Conservation (phyloP, 2,888 invertebrate species). For the Cephus sareptanus region DNA sequence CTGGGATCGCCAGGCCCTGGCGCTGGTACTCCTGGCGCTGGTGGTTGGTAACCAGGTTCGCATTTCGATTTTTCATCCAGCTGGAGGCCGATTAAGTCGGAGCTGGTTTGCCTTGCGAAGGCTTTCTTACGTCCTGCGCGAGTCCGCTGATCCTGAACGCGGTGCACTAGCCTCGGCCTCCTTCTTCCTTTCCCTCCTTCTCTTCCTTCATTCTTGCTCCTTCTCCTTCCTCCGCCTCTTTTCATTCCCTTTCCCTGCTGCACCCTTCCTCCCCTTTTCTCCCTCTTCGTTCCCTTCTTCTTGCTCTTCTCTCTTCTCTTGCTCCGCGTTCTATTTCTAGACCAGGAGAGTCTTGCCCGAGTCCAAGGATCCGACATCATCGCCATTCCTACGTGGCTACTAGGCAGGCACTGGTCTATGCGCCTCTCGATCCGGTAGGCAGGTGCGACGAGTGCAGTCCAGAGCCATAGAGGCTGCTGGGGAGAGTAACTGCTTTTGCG, state of each 20-base stretch:
- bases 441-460: not conserved
- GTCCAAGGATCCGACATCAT: not conserved
- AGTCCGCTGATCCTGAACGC: slow-evolving; percentile 21
- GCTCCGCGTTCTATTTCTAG: not conserved
- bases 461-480: not conserved
- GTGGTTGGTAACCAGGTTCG: slow-evolving; percentile 37
- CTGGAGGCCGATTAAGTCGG: slow-evolving; percentile 27
- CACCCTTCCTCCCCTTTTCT: not conserved
- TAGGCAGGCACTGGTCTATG: not conserved
- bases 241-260: slow-evolving; percentile 1
- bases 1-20: not conserved
- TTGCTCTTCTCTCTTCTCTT: not conserved
- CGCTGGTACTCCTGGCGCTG: not conserved
- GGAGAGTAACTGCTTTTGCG: not conserved
- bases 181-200: not conserved
- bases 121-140: slow-evolving; percentile 42
- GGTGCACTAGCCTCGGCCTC: slow-evolving; percentile 10
- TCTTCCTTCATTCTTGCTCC: slow-evolving; percentile 21
- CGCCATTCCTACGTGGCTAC: not conserved
- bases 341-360: not conserved
- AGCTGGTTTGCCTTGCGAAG: slow-evolving; percentile 54
- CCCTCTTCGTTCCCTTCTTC: not conserved
- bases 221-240: slow-evolving; percentile 13
- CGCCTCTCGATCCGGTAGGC: not conserved
- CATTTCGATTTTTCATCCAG: slow-evolving; percentile 29